Evolutionary conservation across 2,113 vertebrate species (phyloP), one percentile per base, ranked within the genome.

Genomic region (Notothenia rossii): DNA sequence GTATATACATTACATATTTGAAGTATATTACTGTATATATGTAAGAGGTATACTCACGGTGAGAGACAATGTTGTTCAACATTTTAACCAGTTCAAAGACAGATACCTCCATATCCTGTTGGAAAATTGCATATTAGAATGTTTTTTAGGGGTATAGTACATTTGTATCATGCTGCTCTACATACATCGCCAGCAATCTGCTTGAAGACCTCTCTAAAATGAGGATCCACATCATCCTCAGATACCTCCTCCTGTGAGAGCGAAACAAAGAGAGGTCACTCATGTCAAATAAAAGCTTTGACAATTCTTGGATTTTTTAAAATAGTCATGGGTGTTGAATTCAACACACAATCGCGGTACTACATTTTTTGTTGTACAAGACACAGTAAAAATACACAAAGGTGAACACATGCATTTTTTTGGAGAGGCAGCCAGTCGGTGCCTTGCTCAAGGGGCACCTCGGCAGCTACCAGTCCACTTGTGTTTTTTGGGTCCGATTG

Each of bases 71-170:
- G 0, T 64, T 88, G 82, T 98, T 97, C 77, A 98, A 89, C 86
- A 96, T 80, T 10, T 11, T 65, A 71, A 92, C 89, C 82, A 98
- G 94, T 64, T 96, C 94, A 85, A 5, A 82, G 54, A 87, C 95
- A 4, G 92, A 91, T 20, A 98, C 80, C 86, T 97, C 95, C 22
- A 86, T 94, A 63, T 96, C 95, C 97, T 98, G 79, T 86, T 75
- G 75, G 77, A 75, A 83, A 83, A 79, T 62, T 17, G 11, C 3
- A 48, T 8, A 53, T 66, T 45, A 70, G 49, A 43, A 20, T 0
- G 14, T 49, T 4, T 6, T 59, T 43, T 5, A 18, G 7, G 20
- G 46, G 59, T 18, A 29, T 3, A 10, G 49, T 63, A 58, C 0
- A 25, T 40, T 68, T 40, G 20, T 64, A 5, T 36, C 1, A 5